Evolutionary conservation across 2,797 vertebrate species (phyloP).

Genomic region (Syndactyla subalaris): DNA sequence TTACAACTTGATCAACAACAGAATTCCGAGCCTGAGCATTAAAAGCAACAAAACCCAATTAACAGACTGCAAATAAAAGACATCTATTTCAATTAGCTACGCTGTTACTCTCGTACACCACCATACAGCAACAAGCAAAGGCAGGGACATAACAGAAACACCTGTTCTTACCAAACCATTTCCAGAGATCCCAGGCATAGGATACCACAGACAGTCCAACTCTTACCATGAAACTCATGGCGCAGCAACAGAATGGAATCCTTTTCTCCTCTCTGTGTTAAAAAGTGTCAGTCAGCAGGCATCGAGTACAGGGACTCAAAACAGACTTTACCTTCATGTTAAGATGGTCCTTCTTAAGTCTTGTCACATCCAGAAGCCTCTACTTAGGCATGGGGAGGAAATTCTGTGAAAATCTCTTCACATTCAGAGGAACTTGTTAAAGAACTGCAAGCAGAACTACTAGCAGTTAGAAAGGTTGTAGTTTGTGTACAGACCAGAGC

Average conservation of each 20-base stretch:
- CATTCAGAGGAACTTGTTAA: background rate
- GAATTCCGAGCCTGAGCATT: background rate
- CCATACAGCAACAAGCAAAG: background rate
- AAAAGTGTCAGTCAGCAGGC: fast-evolving
- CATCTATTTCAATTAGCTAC: background rate
- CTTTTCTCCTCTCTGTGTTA: background rate
- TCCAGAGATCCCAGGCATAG: background rate
- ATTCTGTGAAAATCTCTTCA: background rate
- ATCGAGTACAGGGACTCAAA: background rate
- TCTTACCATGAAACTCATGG: background rate
- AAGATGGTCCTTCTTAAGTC: background rate
- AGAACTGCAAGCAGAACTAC: background rate
- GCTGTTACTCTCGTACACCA: background rate
- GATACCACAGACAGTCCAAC: background rate
- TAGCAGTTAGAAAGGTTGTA: background rate
- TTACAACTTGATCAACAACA: background rate
- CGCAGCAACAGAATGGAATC: background rate
- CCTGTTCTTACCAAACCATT: background rate
- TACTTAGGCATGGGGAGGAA: background rate
- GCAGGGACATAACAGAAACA: background rate
- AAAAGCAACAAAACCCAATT: background rate
- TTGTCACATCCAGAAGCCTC: background rate
- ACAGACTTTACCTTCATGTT: background rate
- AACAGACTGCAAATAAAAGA: background rate
- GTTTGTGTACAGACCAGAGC: background rate